Evolutionary conservation across 2,113 vertebrate species (phyloP), one percentile per base, ranked within the genome.

Genomic region (Scomber colias): DNA sequence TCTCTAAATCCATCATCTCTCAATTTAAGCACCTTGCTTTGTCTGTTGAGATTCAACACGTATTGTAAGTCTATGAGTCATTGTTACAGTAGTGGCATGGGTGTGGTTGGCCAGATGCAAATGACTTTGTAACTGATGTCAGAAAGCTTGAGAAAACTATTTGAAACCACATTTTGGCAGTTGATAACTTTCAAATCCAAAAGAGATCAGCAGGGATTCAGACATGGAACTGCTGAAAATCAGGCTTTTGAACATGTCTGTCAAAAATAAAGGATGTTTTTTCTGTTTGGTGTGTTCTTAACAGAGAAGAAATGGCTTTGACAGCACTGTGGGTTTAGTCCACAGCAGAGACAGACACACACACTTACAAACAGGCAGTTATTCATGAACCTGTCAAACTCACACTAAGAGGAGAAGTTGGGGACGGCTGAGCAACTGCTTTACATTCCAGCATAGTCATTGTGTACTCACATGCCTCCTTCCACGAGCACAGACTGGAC

Each of bases 381-480:
- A 78, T 51, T 62, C 73, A 75, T 50, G 40, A 64, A 75, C 3
- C 62, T 81, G 73, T 77, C 69, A 74, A 77, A 75, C 48, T 79
- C 49, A 30, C 78, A 79, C 65, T 31, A n/a, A 31, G 14, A 17
- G 30, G 81, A 55, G 61, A 68, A 62, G 30, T 45, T 35, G 21
- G 30, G 49, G 44, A 54, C 1, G 1, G 46, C 48, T 7, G 24
- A 49, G 19, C 13, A 5, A 19, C 66, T 54, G 69, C 16, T 64
- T 61, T 21, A 53, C 17, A 19, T 61, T 67, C 46, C 13, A 0
- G 14, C 0, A 15, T 10, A 63, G 21, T 12, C 45, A 15, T 40
- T 24, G 5, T 59, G 45, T 71, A 97, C 97, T 98, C 93, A 99
- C 98, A 95, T 88, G 90, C 97, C 98, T 0, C 98, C 98, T 51